Percentiles rank a stretch among this genome's conserved stretches.
Conservation (phyloP, 2,888 invertebrate species). For the Leptopterna dolabrata region DNA sequence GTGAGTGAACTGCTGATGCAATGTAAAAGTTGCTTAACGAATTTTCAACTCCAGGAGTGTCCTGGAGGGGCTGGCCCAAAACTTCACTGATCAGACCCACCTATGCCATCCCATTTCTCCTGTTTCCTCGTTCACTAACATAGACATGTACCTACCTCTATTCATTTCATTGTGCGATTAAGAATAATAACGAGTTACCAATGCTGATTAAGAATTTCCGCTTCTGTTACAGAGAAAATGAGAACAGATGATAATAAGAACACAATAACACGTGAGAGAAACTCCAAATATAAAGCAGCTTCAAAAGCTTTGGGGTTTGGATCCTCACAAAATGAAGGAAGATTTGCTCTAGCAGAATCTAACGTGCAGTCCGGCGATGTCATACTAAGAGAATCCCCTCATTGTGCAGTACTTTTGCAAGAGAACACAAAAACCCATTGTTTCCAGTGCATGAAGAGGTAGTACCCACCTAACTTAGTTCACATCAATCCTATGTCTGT, state of each 20-base stretch:
- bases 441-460: slow-evolving; percentile 78
- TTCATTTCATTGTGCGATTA: no score
- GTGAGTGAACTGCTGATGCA: slow-evolving; percentile 44
- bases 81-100: background rate
- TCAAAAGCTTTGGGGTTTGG: slow-evolving; percentile 75
- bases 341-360: slow-evolving; percentile 78
- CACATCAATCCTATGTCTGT: no score
- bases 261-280: slow-evolving; percentile 28
- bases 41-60: no score
- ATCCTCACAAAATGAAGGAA: slow-evolving; percentile 74
- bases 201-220: no score
- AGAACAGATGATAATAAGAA: background rate
- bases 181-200: no score
- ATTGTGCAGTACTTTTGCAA: slow-evolving; percentile 77
- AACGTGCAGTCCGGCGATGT: slow-evolving; percentile 80
- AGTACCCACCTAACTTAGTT: slow-evolving; percentile 50
- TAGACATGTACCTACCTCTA: no score
- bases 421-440: slow-evolving; percentile 78
- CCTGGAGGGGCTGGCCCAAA: background rate
- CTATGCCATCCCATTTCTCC: no score
- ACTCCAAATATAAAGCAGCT: slow-evolving; percentile 70
- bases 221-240: slow-evolving; percentile 19
- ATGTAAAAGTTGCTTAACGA: background rate
- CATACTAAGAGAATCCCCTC: slow-evolving; percentile 78
- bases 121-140: no score